phyloP scores from a whole-genome alignment of 2,888 invertebrate species.

The Caradrina clavipalpis region DNA sequence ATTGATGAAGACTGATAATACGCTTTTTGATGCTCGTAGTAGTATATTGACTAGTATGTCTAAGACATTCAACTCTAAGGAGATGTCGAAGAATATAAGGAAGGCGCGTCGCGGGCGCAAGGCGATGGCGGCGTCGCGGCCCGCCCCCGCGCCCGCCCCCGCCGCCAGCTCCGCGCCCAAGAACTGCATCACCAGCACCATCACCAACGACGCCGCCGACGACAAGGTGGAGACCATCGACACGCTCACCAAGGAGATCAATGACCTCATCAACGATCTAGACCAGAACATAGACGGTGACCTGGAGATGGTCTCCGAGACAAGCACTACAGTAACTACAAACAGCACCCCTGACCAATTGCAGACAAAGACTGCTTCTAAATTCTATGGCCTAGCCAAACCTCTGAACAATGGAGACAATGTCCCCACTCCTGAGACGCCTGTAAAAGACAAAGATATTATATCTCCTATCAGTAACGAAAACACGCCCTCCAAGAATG shows the following conservation, averaged over 20 bases:
- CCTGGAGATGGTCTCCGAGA: conserved; percentile 72
- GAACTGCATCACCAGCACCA: conserved; percentile 66
- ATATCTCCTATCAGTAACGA: conserved; percentile 75
- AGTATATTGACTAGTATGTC: conserved; percentile 90
- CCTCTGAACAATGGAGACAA: conserved; percentile 80
- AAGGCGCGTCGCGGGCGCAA: conserved; percentile 87
- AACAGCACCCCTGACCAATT: conserved; percentile 70
- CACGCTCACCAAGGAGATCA: conserved; percentile 86
- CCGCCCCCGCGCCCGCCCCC: conserved; percentile 29
- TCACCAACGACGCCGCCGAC: conserved; percentile 71
- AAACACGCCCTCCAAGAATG: conserved; percentile 83
- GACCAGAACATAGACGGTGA: conserved; percentile 86
- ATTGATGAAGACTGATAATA: conserved; percentile 92
- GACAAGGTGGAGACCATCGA: conserved; percentile 86
- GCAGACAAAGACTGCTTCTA: conserved; percentile 80
- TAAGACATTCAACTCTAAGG: conserved; percentile 89
- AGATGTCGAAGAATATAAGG: conserved; percentile 87
- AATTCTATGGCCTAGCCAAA: conserved; percentile 83
- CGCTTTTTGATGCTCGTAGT: conserved; percentile 88
- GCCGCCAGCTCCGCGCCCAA: conserved; percentile 30
- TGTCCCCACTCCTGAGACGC: conserved; percentile 77
- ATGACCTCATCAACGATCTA: conserved; percentile 85
- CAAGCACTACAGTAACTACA: conserved; percentile 36
- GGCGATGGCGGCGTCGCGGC: conserved; percentile 73
- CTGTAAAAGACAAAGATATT: conserved; percentile 82